phyloP scores from a whole-genome alignment of 1,140 invertebrate genomes.

The Araneus ventricosus region DNA sequence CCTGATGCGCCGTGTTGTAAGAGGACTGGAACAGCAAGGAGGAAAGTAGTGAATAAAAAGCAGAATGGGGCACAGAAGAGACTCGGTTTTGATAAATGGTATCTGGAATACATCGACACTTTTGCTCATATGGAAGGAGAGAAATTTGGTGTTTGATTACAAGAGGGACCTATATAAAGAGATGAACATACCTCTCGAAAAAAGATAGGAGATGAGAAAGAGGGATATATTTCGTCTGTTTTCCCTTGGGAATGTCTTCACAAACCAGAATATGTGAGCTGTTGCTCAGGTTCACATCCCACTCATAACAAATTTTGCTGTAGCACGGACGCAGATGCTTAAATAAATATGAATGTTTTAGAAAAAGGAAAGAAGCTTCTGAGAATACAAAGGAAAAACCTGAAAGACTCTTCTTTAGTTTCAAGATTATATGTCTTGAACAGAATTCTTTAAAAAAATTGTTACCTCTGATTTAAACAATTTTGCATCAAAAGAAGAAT shows the following conservation, averaged over 20 bases:
- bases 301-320: no score
- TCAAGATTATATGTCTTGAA: no score
- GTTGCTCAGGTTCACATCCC: background rate
- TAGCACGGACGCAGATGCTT: no score
- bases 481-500: no score
- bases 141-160: background rate
- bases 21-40: background rate
- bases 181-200: background rate
- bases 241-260: background rate
- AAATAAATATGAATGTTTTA: no score
- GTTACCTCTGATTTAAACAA: no score
- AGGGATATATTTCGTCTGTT: background rate
- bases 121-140: background rate
- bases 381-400: no score
- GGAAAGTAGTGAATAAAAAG: background rate
- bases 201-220: background rate
- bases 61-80: background rate
- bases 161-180: background rate
- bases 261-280: background rate
- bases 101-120: background rate
- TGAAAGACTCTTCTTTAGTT: no score
- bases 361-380: no score
- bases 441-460: no score
- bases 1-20: background rate
- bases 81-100: background rate